Evolutionary conservation across 2,797 vertebrate species (phyloP).

Genomic region (Mycteria americana): DNA sequence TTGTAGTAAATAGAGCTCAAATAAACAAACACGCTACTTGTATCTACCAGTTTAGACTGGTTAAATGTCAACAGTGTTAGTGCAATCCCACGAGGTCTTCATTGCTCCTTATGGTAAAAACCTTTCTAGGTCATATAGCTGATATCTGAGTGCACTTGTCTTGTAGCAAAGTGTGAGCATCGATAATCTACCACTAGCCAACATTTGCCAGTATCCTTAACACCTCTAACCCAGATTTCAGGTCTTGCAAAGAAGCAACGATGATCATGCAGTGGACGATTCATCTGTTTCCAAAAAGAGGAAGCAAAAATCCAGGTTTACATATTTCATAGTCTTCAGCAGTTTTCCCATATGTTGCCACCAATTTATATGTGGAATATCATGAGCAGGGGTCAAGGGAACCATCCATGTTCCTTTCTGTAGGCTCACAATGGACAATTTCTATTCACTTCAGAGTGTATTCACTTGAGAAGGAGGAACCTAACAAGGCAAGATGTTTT

Average conservation of each 20-base stretch:
- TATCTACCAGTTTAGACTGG: background rate
- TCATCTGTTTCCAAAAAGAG: background rate
- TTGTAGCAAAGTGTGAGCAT: background rate
- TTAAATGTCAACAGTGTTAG: background rate
- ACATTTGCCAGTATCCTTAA: background rate
- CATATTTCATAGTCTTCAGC: background rate
- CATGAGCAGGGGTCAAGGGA: background rate
- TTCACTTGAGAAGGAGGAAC: background rate
- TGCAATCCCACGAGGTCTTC: background rate
- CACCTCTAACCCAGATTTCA: background rate
- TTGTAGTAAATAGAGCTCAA: background rate
- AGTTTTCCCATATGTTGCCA: background rate
- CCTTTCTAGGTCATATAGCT: background rate
- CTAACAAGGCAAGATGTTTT: background rate
- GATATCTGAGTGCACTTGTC: background rate
- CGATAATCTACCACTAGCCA: background rate
- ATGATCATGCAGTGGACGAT: background rate
- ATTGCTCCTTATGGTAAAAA: background rate
- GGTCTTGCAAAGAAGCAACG: background rate
- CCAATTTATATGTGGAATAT: background rate
- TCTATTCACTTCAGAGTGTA: background rate
- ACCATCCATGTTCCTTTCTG: background rate
- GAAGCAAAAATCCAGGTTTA: background rate
- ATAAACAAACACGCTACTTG: background rate
- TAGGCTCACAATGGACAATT: background rate